Evolutionary conservation across 2,888 invertebrate genomes (phyloP).

Genomic region (Nephrotoma guestfalica): DNA sequence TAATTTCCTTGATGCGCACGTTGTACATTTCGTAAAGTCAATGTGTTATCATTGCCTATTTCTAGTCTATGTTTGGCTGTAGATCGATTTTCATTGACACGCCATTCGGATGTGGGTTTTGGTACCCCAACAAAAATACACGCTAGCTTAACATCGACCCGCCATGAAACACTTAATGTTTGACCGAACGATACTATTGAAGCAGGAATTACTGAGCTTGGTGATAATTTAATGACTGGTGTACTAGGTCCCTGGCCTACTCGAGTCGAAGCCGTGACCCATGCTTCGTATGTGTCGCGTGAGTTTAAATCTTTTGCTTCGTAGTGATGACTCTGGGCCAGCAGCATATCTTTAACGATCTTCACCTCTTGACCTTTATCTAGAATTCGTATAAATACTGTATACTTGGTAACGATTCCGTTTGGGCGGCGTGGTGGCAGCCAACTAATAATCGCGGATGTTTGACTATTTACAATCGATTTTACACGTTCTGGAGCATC

Average conservation of each 20-base stretch:
- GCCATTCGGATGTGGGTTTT: slow-evolving; percentile 35
- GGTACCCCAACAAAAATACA: slow-evolving; percentile 41
- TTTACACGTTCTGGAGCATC: slow-evolving; percentile 47
- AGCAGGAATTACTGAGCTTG: slow-evolving; percentile 36
- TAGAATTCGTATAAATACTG: slow-evolving; percentile 40
- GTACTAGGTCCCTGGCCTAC: slow-evolving; percentile 45
- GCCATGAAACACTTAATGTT: slow-evolving; percentile 37
- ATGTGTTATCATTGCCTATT: slow-evolving; percentile 34
- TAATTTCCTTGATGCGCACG: slow-evolving; percentile 40
- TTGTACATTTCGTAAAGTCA: slow-evolving; percentile 36
- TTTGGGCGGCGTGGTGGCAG: slow-evolving; percentile 45
- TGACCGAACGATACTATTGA: slow-evolving; percentile 42
- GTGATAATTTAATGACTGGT: slow-evolving; percentile 37
- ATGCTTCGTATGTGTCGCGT: slow-evolving; percentile 42
- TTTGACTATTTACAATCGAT: slow-evolving; percentile 40
- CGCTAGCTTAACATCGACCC: slow-evolving; percentile 36
- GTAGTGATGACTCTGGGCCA: slow-evolving; percentile 36
- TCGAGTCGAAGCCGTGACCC: slow-evolving; percentile 45
- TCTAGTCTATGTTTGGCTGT: slow-evolving; percentile 28
- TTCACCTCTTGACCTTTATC: slow-evolving; percentile 39
- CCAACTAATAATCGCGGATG: slow-evolving; percentile 47
- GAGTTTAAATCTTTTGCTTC: slow-evolving; percentile 38
- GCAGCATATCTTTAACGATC: slow-evolving; percentile 32
- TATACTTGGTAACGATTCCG: slow-evolving; percentile 46
- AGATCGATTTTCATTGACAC: slow-evolving; percentile 22